These are phyloP conservation scores for Neosalanx taihuensis DNA, from an alignment of 2,797 vertebrate genomes.

Conservation along the genomic window DNA sequence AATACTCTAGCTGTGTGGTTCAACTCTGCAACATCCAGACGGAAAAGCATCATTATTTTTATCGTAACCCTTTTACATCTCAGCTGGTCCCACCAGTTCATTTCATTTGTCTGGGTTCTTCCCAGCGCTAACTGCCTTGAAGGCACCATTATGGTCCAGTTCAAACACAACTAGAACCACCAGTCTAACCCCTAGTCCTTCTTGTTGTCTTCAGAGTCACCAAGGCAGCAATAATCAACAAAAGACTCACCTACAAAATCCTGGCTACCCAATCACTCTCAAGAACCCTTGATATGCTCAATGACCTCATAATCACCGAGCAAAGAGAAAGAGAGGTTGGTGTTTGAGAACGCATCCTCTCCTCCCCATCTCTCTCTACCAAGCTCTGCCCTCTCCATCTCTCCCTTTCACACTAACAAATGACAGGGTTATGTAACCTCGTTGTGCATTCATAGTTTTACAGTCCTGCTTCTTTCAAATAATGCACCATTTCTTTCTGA, in stretches of 20 bases:
- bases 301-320: slow-evolving; percentile 39
- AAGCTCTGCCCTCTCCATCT: slow-evolving; percentile 30
- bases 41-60: slow-evolving; percentile 13
- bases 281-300: slow-evolving; percentile 53
- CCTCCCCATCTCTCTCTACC: slow-evolving; percentile 29
- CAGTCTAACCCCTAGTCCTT: too few relatives aligned
- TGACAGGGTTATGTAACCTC: slow-evolving; percentile 47
- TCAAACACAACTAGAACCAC: too few relatives aligned
- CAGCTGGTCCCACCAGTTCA: not conserved
- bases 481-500: too few relatives aligned
- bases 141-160: too few relatives aligned
- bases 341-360: not conserved
- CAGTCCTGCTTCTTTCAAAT: slow-evolving; percentile 8
- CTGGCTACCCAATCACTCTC: slow-evolving; percentile 55
- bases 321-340: too few relatives aligned
- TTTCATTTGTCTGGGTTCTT: too few relatives aligned
- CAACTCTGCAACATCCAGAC: slow-evolving; percentile 58
- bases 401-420: slow-evolving; percentile 38
- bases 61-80: slow-evolving; percentile 5
- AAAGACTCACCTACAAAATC: slow-evolving; percentile 54
- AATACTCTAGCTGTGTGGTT: slow-evolving; percentile 69
- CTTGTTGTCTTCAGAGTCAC: slow-evolving; percentile 41
- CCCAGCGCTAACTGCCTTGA: too few relatives aligned
- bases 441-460: slow-evolving; percentile 60
- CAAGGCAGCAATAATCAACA: slow-evolving; percentile 60